Evolutionary conservation across 1,140 invertebrate genomes (phyloP).

Genomic region (Dryas iulia): DNA sequence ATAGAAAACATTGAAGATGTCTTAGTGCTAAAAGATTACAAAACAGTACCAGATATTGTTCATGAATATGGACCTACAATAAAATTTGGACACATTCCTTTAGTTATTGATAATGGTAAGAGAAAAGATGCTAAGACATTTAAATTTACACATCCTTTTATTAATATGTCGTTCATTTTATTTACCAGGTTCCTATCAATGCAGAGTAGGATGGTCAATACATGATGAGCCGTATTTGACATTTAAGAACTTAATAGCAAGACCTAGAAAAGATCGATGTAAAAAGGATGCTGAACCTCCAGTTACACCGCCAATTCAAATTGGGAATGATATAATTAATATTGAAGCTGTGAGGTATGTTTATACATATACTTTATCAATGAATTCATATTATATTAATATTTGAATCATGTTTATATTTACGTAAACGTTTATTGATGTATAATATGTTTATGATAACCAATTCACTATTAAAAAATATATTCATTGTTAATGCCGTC

Average conservation of each 20-base stretch:
- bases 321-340: slow-evolving; percentile 96
- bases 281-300: slow-evolving; percentile 89
- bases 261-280: slow-evolving; percentile 91
- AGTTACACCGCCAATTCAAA: slow-evolving; percentile 84
- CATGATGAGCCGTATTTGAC: slow-evolving; percentile 87
- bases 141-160: no score
- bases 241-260: slow-evolving; percentile 95
- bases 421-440: neutral
- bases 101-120: slow-evolving; percentile 93
- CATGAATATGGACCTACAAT: slow-evolving; percentile 84
- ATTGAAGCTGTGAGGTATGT: slow-evolving; percentile 91
- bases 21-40: slow-evolving; percentile 87
- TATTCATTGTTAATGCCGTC: neutral
- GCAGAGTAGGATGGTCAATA: slow-evolving; percentile 93
- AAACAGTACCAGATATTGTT: slow-evolving; percentile 86
- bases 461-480: neutral
- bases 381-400: neutral
- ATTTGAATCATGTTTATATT: no score
- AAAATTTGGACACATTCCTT: slow-evolving; percentile 82
- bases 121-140: slow-evolving; percentile 25
- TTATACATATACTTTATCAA: neutral
- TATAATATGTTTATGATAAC: neutral
- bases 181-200: slow-evolving; percentile 92
- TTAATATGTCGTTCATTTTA: no score
- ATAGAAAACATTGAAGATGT: slow-evolving; percentile 56